Base-by-base conservation (phyloP, 1,140 invertebrate species). In the Megalonaias nervosa region DNA sequence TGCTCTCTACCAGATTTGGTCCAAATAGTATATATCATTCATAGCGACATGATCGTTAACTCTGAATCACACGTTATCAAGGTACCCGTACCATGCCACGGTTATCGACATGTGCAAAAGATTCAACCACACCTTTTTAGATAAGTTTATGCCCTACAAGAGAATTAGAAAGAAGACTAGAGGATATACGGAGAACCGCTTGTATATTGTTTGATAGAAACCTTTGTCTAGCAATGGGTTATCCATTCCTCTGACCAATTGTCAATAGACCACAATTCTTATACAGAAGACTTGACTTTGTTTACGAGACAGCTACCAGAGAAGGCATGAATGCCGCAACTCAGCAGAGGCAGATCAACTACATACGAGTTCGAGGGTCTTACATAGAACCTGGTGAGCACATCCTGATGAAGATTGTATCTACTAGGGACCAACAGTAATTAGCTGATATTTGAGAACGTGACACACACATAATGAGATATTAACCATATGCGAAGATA, bases 161-260 rank as follows among this genome's bases (percentile, higher is more conserved):
- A 77, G 23, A 21, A 76, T 48, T 38, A 83, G 48, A 75, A 80
- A 68, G 3, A 19, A 16, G 72, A 83, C 26, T 80, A 78, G 80
- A 82, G 74, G 56, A 55, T 21, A 19, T 48, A 74, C 56, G 38
- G 83, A 13, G 38, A 75, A 15, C 61, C 78, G 9, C 16, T 83
- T 15, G 76, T 81, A 1, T 77, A 79, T 69, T 78, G 75, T 83
- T 83, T 76, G 74, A 76, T 9, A 55, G 82, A 61, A 65, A 78
- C n/a, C 80, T 73, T 16, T 69, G 75, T 21, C 60, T 77, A 31
- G 65, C 81, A 3, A 74, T 79, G 31, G 82, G 81, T 68, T 19
- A 21, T 81, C 16, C 38, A 74, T 11, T 26, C 55, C 17, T 69
- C 55, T 4, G 21, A 3, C 5, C 58, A 66, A 21, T 26, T 38